A percentile compares a stretch with the other conserved stretches of the same genome.
Conservation (phyloP, 2,888 invertebrate species). For the Plemyria rubiginata region DNA sequence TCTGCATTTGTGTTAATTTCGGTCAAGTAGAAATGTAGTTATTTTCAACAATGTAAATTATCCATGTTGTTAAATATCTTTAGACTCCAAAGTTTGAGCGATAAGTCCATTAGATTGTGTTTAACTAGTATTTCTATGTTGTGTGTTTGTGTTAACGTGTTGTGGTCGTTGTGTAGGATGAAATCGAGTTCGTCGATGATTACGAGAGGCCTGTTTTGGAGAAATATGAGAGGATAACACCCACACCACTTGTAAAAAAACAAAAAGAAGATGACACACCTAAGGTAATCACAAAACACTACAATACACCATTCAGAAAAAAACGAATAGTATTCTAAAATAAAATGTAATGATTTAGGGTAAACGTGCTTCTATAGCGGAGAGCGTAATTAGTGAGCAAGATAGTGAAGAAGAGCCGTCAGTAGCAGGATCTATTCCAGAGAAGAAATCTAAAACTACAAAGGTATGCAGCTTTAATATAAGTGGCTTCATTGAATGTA, state of each 20-base stretch:
- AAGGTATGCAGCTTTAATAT: conserved; percentile 37
- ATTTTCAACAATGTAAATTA: conserved; percentile 1
- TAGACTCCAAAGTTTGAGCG: conserved; percentile 8
- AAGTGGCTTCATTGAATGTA: neutral
- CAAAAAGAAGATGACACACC: conserved; percentile 75
- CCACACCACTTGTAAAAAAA: conserved; percentile 82
- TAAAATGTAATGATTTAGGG: conserved; percentile 56
- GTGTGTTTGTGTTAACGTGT: conserved; percentile 64
- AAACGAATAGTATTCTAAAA: conserved; percentile 27
- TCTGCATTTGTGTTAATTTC: conserved; percentile 7
- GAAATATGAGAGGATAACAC: conserved; percentile 87
- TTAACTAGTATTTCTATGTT: conserved; percentile 47
- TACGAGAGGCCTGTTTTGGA: conserved; percentile 91
- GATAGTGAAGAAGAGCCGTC: conserved; percentile 76
- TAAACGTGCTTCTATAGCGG: conserved; percentile 75
- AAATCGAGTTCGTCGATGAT: conserved; percentile 86
- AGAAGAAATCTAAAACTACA: conserved; percentile 69
- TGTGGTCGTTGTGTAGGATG: conserved; percentile 76
- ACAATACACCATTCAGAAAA: conserved; percentile 47
- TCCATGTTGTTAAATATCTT: conserved; percentile 9
- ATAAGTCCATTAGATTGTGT: conserved; percentile 32
- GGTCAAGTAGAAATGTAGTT: conserved; percentile 13
- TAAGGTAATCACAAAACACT: conserved; percentile 72
- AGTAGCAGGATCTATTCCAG: conserved; percentile 63
- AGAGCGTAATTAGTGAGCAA: conserved; percentile 74